phyloP scores from a whole-genome alignment of 64 coral and sea anemone species.

The Dendrophyllia cribrosa region DNA sequence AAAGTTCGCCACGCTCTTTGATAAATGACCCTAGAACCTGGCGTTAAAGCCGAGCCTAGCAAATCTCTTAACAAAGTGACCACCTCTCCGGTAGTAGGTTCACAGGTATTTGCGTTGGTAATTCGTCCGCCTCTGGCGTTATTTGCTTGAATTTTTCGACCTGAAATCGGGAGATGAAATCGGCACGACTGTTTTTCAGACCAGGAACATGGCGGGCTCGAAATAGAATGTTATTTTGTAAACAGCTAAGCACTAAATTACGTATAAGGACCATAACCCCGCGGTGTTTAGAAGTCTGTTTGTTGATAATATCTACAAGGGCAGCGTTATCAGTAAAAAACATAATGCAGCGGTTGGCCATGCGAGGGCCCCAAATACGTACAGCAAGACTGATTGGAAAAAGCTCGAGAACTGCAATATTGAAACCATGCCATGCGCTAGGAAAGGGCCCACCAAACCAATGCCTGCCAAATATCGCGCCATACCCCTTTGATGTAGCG shows the following conservation, averaged over 20 bases:
- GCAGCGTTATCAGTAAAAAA: neutral
- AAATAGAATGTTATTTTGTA: neutral
- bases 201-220: neutral
- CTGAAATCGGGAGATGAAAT: too few species aligned
- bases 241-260: neutral
- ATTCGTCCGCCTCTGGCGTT: too few species aligned
- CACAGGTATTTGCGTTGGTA: too few species aligned
- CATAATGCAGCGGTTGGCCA: neutral
- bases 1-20: too few species aligned
- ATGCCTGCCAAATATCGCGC: conserved; percentile 6
- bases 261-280: neutral
- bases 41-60: too few species aligned
- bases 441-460: conserved; percentile 11
- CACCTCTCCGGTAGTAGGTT: too few species aligned
- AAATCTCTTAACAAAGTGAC: too few species aligned
- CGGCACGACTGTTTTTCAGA: too few species aligned
- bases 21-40: too few species aligned
- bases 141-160: too few species aligned
- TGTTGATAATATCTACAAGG: neutral
- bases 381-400: neutral
- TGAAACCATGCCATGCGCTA: neutral
- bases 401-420: neutral
- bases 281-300: neutral
- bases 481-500: conserved; percentile 6
- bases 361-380: neutral